Percentiles rank a stretch among this genome's conserved stretches.
These are phyloP conservation scores for Camelus dromedarius DNA, from an alignment of 2,113 vertebrate genomes.

Conservation along the genomic window DNA sequence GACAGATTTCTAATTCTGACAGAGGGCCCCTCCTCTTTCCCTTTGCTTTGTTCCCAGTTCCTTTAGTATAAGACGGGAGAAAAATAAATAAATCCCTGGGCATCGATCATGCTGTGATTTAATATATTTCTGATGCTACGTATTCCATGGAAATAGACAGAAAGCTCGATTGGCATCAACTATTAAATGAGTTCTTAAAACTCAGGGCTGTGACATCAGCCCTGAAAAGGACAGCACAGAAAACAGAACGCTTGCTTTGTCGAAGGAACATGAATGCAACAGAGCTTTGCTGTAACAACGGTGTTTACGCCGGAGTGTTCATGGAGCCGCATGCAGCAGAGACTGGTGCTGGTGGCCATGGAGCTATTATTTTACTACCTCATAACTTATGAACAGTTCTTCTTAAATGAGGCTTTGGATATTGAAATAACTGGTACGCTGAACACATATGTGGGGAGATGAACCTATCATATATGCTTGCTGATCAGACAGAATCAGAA, in stretches of 20 bases:
- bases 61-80: not conserved
- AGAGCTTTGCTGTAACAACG: not conserved
- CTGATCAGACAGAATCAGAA: not conserved
- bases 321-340: not conserved
- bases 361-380: not conserved
- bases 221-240: not conserved
- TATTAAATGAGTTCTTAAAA: not conserved
- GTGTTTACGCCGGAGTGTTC: fast-evolving
- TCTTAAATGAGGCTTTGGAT: not conserved
- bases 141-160: not conserved
- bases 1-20: not conserved
- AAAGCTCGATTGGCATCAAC: not conserved
- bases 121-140: not conserved
- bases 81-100: not conserved
- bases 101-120: not conserved
- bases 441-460: not conserved
- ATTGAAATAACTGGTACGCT: not conserved
- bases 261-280: not conserved
- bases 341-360: not conserved
- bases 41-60: not conserved
- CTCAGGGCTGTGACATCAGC: not conserved
- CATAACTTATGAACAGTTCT: not conserved
- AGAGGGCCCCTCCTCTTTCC: not conserved
- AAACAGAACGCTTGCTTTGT: not conserved
- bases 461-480: not conserved